A percentile compares a stretch with the other conserved stretches of the same genome.
phyloP scores from a whole-genome alignment of 2,797 vertebrate species.

The Hapalemur alaotrensis region DNA sequence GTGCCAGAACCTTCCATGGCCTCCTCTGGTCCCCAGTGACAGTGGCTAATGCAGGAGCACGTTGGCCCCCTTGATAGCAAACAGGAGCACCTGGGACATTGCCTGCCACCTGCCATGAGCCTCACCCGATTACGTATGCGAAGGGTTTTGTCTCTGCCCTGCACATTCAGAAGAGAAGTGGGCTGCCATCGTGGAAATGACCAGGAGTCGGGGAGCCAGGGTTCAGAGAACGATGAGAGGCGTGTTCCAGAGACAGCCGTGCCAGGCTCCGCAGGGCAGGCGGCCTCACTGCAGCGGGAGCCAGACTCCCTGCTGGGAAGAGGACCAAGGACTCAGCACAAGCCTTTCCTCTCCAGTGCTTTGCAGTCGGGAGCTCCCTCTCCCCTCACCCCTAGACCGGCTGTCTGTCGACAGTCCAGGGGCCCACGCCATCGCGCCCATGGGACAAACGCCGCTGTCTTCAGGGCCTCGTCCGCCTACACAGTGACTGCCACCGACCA shows the following conservation, averaged over 20 bases:
- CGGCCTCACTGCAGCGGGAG: not conserved
- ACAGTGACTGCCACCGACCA: not conserved
- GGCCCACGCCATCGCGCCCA: not conserved
- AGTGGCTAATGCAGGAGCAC: not conserved
- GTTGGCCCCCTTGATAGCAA: not conserved
- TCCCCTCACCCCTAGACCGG: not conserved
- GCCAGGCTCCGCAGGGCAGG: not conserved
- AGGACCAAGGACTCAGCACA: not conserved
- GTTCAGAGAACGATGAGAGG: not conserved
- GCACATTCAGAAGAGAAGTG: not conserved
- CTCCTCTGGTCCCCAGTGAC: not conserved
- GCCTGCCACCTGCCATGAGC: not conserved
- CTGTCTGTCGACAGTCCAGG: not conserved
- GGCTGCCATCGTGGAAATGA: not conserved
- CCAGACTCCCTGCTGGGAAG: not conserved
- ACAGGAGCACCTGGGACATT: not conserved
- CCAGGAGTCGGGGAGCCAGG: not conserved
- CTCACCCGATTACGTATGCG: not conserved
- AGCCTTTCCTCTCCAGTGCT: not conserved
- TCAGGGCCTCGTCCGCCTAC: not conserved
- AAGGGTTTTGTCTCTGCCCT: not conserved
- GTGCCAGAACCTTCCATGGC: not conserved
- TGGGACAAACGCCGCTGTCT: not conserved
- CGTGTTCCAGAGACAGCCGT: not conserved
- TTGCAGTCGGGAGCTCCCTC: not conserved